A percentile compares a stretch with the other conserved stretches of the same genome.
These are phyloP conservation scores for Lepus timidus DNA, from an alignment of 2,113 vertebrate species.

Conservation along the genomic window DNA sequence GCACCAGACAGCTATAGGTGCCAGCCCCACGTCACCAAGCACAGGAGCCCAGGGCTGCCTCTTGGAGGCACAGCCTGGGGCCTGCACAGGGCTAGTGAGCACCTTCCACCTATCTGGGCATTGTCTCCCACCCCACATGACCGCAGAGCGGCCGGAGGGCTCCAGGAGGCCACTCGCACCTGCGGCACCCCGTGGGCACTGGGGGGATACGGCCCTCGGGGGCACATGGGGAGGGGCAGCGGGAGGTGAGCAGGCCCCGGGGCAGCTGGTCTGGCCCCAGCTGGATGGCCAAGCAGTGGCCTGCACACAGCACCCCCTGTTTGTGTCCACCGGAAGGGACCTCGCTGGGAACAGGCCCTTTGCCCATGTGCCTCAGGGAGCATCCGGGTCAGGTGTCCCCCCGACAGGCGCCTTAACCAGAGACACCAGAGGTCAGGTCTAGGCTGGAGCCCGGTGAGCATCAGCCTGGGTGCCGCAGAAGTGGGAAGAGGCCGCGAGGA, in stretches of 20 bases:
- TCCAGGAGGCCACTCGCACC: neutral
- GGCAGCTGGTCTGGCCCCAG: too few relatives aligned
- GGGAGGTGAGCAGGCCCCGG: fast-evolving
- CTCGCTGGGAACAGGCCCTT: neutral
- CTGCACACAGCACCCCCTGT: fast-evolving
- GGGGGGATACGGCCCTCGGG: neutral
- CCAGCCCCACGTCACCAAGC: neutral
- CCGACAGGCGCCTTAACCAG: too few relatives aligned
- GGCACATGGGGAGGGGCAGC: too few relatives aligned
- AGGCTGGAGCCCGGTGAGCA: too few relatives aligned
- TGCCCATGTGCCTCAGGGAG: neutral
- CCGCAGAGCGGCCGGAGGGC: neutral
- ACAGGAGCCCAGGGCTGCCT: neutral
- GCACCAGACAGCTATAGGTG: fast-evolving
- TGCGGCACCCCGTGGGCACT: too few relatives aligned
- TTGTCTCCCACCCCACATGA: neutral
- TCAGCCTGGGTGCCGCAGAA: too few relatives aligned
- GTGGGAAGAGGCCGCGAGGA: too few relatives aligned
- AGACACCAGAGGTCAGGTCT: too few relatives aligned
- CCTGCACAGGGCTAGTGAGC: neutral
- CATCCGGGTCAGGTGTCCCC: too few relatives aligned
- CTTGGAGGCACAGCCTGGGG: too few relatives aligned
- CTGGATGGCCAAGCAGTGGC: too few relatives aligned
- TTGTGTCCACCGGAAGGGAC: fast-evolving
- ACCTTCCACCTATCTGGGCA: fast-evolving